These are phyloP conservation scores for Mola mola DNA, from an alignment of 2,113 vertebrate species.

Conservation along the genomic window DNA sequence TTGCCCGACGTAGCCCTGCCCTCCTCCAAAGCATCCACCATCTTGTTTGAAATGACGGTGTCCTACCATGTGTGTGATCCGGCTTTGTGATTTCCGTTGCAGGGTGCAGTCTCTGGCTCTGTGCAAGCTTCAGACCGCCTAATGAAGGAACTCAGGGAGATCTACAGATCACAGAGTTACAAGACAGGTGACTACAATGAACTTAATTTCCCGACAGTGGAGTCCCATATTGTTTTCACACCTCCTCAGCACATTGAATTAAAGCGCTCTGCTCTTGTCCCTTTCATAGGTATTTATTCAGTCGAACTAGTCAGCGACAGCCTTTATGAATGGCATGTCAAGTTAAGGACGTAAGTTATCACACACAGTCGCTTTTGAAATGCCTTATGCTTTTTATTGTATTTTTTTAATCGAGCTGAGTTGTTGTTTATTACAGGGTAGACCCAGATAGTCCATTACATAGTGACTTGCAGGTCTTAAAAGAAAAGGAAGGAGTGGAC, in stretches of 20 bases:
- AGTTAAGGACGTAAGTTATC: conserved; percentile 94
- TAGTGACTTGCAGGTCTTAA: conserved; percentile 97
- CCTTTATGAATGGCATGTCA: conserved; percentile 98
- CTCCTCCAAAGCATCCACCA: not conserved
- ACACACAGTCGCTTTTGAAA: not conserved
- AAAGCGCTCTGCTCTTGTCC: conserved; percentile 5
- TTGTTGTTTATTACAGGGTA: conserved; percentile 80
- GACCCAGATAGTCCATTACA: conserved; percentile 98
- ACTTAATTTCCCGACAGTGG: not conserved
- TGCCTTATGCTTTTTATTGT: not conserved
- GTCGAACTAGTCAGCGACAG: conserved; percentile 98
- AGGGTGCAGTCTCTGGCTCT: conserved; percentile 97
- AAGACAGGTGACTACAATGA: conserved; percentile 86
- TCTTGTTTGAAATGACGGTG: not conserved
- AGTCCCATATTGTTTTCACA: not conserved
- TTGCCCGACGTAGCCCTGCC: not conserved
- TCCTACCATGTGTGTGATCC: not conserved
- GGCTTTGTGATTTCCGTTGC: conserved; percentile 29
- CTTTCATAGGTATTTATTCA: conserved; percentile 94
- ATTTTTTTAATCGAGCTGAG: conserved; percentile 14
- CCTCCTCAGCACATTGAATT: not conserved
- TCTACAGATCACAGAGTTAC: conserved; percentile 98
- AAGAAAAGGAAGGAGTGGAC: conserved; percentile 98
- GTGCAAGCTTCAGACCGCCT: conserved; percentile 98
- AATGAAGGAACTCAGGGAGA: conserved; percentile 99